Evolutionary conservation across 2,113 vertebrate species (phyloP).

Genomic region (Zosterops borbonicus): DNA sequence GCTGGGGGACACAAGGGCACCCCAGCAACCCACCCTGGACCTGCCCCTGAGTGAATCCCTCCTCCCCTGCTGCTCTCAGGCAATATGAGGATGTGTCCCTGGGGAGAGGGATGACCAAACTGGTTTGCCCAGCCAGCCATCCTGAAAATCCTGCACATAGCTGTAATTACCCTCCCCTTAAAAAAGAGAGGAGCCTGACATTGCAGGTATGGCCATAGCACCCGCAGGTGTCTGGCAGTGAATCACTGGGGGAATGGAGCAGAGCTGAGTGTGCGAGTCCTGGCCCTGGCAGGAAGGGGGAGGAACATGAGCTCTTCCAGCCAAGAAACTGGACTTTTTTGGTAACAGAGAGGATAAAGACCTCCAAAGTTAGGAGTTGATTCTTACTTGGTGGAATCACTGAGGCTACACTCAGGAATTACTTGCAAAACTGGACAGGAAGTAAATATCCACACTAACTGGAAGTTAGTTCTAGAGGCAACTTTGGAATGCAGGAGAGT

Average conservation of each 20-base stretch:
- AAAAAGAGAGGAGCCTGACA: neutral
- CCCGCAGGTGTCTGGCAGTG: rapidly evolving
- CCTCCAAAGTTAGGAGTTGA: neutral
- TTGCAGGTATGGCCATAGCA: neutral
- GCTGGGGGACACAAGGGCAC: neutral
- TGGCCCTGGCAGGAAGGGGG: rapidly evolving
- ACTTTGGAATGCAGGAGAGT: neutral
- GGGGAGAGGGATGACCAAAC: neutral
- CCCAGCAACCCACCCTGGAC: neutral
- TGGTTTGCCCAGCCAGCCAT: neutral
- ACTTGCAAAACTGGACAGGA: neutral
- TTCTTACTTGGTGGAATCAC: rapidly evolving
- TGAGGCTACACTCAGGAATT: neutral
- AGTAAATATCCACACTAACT: neutral
- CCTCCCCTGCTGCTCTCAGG: neutral
- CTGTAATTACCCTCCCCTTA: neutral
- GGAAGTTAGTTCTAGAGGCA: neutral
- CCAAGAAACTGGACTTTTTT: neutral
- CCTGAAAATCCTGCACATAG: neutral
- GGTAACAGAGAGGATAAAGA: neutral
- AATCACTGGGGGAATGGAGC: neutral
- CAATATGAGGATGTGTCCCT: rapidly evolving
- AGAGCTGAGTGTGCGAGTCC: neutral
- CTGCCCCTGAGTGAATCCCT: neutral
- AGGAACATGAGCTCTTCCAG: neutral